Evolutionary conservation across 2,888 invertebrate species (phyloP).

Genomic region (Heliconius sara): DNA sequence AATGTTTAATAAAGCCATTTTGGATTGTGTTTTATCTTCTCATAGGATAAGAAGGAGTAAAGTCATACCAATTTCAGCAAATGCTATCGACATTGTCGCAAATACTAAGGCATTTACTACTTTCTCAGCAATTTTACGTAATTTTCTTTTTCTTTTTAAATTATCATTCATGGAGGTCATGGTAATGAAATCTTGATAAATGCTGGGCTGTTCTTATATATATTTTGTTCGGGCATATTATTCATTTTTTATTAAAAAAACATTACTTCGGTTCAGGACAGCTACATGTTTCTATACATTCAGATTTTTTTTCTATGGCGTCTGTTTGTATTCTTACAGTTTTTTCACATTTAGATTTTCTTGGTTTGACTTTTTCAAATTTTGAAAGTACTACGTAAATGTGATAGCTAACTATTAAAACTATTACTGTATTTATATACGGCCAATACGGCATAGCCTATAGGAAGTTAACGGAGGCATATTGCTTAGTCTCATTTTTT

Average conservation of each 20-base stretch:
- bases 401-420: conserved; percentile 61
- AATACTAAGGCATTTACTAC: conserved; percentile 62
- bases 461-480: conserved; percentile 56
- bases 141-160: conserved; percentile 53
- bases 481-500: conserved; percentile 60
- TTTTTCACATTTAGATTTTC: conserved; percentile 42
- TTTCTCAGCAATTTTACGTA: conserved; percentile 61
- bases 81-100: conserved; percentile 65
- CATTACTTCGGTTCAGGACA: conserved; percentile 49
- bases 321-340: conserved; percentile 52
- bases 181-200: conserved; percentile 20
- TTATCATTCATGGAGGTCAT: conserved; percentile 63
- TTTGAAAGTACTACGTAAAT: conserved; percentile 55
- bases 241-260: not conserved
- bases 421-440: conserved; percentile 58
- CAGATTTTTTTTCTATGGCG: conserved; percentile 51
- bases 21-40: conserved; percentile 3
- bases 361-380: conserved; percentile 53
- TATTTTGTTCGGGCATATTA: not conserved
- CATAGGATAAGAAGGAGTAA: conserved; percentile 59
- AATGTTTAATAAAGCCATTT: conserved; percentile 58
- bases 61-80: conserved; percentile 66
- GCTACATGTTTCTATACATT: conserved; percentile 60
- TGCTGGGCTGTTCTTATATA: not conserved
- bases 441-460: conserved; percentile 63